Evolutionary conservation across 2,797 vertebrate species (phyloP).

Genomic region (Falco cherrug): DNA sequence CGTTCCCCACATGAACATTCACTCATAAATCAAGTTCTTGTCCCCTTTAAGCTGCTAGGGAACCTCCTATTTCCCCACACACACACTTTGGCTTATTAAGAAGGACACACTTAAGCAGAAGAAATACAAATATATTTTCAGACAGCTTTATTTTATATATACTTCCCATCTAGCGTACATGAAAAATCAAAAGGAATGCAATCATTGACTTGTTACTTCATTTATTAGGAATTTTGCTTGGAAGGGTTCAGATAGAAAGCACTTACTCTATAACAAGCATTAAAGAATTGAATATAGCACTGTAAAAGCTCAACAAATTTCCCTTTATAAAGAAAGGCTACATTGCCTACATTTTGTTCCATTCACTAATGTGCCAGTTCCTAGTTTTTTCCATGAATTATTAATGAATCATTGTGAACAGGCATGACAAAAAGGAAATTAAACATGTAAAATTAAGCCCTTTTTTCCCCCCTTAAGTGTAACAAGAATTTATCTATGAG

Average conservation of each 20-base stretch:
- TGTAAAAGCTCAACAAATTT: background rate
- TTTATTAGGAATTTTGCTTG: conserved; percentile 8
- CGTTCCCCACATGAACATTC: background rate
- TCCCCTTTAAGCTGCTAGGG: background rate
- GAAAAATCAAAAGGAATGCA: background rate
- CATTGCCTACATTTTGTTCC: conserved; percentile 14
- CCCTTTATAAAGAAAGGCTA: background rate
- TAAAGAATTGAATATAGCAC: background rate
- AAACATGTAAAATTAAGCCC: background rate
- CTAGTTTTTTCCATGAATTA: background rate
- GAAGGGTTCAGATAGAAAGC: background rate
- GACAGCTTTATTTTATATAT: background rate
- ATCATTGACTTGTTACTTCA: background rate
- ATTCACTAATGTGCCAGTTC: background rate
- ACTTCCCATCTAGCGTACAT: background rate
- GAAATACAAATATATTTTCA: background rate
- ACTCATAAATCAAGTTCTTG: background rate
- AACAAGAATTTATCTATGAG: background rate
- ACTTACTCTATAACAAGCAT: background rate
- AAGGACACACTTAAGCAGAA: background rate
- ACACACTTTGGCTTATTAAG: background rate
- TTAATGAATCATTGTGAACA: conserved; percentile 19
- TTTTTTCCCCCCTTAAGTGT: background rate
- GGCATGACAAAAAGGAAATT: background rate
- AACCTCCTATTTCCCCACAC: background rate